Evolutionary conservation across 2,113 vertebrate genomes (phyloP).

Genomic region (Misgurnus mizolepis): DNA sequence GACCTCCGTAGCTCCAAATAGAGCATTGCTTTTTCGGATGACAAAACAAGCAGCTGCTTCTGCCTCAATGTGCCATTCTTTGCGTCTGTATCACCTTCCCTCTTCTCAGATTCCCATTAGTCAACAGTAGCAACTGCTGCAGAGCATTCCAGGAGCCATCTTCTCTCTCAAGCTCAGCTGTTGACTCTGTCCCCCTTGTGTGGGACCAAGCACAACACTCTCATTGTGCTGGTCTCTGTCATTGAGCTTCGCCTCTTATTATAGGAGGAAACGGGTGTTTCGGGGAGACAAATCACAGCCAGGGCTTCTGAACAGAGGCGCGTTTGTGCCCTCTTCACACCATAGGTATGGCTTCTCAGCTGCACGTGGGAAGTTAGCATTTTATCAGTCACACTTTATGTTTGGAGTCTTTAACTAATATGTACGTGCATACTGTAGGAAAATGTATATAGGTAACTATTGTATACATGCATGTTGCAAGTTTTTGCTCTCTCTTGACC

Average conservation of each 20-base stretch:
- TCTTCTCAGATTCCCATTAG: conserved; percentile 98
- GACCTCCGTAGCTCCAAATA: conserved; percentile 58
- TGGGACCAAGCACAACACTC: conserved; percentile 90
- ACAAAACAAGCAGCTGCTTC: conserved; percentile 98
- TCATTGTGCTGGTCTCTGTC: conserved; percentile 81
- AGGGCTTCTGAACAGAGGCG: conserved; percentile 67
- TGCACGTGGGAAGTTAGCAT: conserved; percentile 8
- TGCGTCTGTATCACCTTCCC: conserved; percentile 96
- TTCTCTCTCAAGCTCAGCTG: conserved; percentile 91
- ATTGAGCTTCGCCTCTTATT: conserved; percentile 72
- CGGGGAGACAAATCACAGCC: conserved; percentile 73
- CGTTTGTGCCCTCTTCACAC: conserved; percentile 64
- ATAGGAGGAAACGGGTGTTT: conserved; percentile 78
- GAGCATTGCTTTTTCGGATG: conserved; percentile 71
- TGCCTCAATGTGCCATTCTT: conserved; percentile 93
- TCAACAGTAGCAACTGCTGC: conserved; percentile 98
- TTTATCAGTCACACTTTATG: conserved; percentile 1
- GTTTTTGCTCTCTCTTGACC: no score
- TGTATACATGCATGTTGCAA: no score
- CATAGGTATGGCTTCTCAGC: conserved; percentile 44
- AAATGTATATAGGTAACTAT: no score
- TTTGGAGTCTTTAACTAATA: no score
- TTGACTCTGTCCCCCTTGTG: conserved; percentile 81
- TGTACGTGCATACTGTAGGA: no score
- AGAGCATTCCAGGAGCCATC: conserved; percentile 93